Base-by-base conservation (phyloP, 2,888 invertebrate genomes). In the Vanessa cardui region DNA sequence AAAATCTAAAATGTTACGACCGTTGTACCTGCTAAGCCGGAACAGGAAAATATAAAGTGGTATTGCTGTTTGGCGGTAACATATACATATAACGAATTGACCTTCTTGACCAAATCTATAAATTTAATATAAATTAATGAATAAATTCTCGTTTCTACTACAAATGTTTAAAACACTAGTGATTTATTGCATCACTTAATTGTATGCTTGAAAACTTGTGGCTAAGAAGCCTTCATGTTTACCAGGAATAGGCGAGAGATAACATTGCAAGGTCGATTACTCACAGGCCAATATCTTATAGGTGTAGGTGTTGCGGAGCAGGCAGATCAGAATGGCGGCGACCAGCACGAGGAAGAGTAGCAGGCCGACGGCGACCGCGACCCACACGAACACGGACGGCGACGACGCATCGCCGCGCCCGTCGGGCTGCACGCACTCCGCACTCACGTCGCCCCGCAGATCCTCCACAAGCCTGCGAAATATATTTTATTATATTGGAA, bases 231-330 rank as follows among this genome's bases (percentile, higher is more conserved):
- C 39, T 39, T 39, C 39, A 12, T 39, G 39, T 39, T 50, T 50
- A 50, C 21, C 16, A 52, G 39, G 18, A 39, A 18, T 33, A 18
- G 6, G 18, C 18, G 5, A 33, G 12, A 33, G 12, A 39, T 9
- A n/a, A 2, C 2, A 33, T 16, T 47, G 2, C 1, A 47, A 47
- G 60, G 58, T 52, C 31, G 52, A 70, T 21, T 54, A 81, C 82
- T 84, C 61, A 86, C 88, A 83, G 20, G 81, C 77, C 31, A 77
- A 64, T 49, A 84, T 80, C 70, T 85, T 85, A 62, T 87, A 80
- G 50, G 81, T 81, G 54, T 80, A 75, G 2, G 76, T 79, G 70
- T 83, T 78, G 56, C 80, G 78, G 39, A 83, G 76, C 31, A 83
- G 71, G 70, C 81, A 86, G 61, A 82, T 69, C 44, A 84, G 76